Evolutionary conservation across 2,113 vertebrate genomes (phyloP), one percentile per base, ranked within the genome.

Genomic region (Empidonax alnorum): DNA sequence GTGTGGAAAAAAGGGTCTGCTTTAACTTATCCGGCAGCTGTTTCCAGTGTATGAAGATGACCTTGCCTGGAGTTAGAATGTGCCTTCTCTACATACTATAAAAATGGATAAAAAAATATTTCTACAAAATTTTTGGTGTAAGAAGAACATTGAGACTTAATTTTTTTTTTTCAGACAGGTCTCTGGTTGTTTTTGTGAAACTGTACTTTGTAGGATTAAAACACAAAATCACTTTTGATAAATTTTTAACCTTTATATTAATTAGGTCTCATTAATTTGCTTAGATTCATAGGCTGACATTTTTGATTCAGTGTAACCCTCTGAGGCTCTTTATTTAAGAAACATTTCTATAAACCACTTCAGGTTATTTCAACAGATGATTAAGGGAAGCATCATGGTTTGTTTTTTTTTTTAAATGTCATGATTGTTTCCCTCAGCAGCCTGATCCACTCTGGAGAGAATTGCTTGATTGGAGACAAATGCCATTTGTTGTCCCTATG

Each of bases 31-130:
- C 35, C 68, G 39, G 39, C 50, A 96, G 47, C 68, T 77, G 37
- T 71, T 95, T 88, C 65, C 21, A 84, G 5, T 58, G 25, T 63
- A 79, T 68, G 71, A 89, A 89, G 58, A 87, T 76, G 49, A 91
- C 79, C 74, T 91, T 78, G 56, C 62, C 65, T 90, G 53, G 62
- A 91, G 74, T 79, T 52, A 84, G 47, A 91, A 65, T 28, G 47
- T 4, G 1, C 24, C 11, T 91, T 89, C 35, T 95, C 78, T 37
- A 75, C 24, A 21, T 37, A 49, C 20, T 46, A 25, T 56, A 41
- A 87, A 94, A 85, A 58, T 27, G 25, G 35, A 47, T 79, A 12
- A 89, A 94, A 94, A 89, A 95, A 30, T 52, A 87, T 44, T 87
- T 89, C 56, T 56, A 63, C 30, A 72, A 74, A 84, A 63, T 55